Evolutionary conservation across 2,113 vertebrate genomes (phyloP).

Genomic region (Gobio gobio): DNA sequence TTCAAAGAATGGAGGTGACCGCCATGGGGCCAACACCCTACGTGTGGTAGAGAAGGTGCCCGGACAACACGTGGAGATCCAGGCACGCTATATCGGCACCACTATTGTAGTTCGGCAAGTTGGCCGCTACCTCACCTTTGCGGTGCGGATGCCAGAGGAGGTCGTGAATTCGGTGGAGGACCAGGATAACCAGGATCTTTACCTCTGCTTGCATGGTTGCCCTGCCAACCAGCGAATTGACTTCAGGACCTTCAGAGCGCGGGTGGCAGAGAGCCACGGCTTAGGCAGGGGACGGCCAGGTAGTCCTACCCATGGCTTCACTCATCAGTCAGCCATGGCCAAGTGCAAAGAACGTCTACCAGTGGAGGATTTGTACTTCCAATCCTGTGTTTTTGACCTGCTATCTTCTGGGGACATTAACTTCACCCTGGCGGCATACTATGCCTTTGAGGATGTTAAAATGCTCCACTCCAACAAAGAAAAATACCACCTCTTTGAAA

Average conservation of each 20-base stretch:
- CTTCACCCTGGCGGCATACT: conserved; percentile 98
- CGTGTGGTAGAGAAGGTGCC: conserved; percentile 91
- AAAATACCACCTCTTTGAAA: conserved; percentile 88
- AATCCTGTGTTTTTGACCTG: conserved; percentile 96
- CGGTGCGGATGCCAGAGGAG: conserved; percentile 93
- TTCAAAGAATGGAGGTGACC: conserved; percentile 93
- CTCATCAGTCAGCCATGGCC: conserved; percentile 83
- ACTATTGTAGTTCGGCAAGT: conserved; percentile 96
- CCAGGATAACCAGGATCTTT: conserved; percentile 90
- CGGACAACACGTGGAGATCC: conserved; percentile 94
- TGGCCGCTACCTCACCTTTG: conserved; percentile 94
- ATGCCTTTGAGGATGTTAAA: conserved; percentile 94
- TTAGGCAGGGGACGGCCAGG: conserved; percentile 57
- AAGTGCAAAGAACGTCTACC: conserved; percentile 95
- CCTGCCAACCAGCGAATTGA: conserved; percentile 91
- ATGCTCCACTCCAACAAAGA: conserved; percentile 94
- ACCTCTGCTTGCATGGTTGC: conserved; percentile 94
- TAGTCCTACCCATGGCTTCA: conserved; percentile 75
- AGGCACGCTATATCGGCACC: conserved; percentile 95
- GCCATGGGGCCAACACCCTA: conserved; percentile 88
- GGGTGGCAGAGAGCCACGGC: conserved; percentile 68
- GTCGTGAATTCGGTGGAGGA: conserved; percentile 92
- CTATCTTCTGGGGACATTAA: conserved; percentile 94
- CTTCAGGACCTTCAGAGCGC: conserved; percentile 80
- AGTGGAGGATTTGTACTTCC: conserved; percentile 95